phyloP scores from a whole-genome alignment of 2,888 invertebrate genomes.

The Punctoribates punctum region DNA sequence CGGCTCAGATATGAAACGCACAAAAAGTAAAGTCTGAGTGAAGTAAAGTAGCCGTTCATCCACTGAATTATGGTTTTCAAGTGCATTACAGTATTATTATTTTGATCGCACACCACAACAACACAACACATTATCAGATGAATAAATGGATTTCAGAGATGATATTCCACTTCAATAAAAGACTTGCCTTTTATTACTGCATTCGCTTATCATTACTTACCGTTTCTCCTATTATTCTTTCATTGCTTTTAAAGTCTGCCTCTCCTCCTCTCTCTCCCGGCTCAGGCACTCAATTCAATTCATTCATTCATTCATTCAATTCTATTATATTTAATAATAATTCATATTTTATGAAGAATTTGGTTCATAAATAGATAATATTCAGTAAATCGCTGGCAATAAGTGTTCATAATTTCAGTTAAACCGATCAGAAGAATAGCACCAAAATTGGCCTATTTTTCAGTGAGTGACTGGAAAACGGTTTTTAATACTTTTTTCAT shows the following conservation, averaged over 20 bases:
- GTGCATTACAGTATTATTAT: slow-evolving; percentile 1
- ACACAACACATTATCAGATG: slow-evolving; percentile 4
- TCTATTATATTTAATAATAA: not conserved
- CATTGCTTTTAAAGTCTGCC: not conserved
- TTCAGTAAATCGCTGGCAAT: slow-evolving; percentile 24
- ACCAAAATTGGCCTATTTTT: slow-evolving; percentile 26
- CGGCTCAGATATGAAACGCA: not conserved
- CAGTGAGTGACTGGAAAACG: not conserved
- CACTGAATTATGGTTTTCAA: not conserved
- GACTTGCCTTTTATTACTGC: not conserved
- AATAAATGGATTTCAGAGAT: slow-evolving; percentile 9
- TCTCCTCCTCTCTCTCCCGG: not conserved
- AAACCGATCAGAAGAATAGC: slow-evolving; percentile 17
- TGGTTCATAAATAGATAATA: slow-evolving; percentile 23
- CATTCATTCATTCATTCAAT: not conserved
- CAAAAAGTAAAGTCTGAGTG: not conserved
- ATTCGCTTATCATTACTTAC: slow-evolving; percentile 12
- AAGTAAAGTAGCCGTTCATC: slow-evolving; percentile 14
- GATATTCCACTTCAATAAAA: not conserved
- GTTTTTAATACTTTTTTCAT: slow-evolving; percentile 30
- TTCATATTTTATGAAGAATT: not conserved
- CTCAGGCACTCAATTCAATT: not conserved
- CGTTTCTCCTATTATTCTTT: slow-evolving; percentile 4
- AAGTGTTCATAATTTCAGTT: slow-evolving; percentile 14
- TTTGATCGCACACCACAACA: slow-evolving; percentile 18